These are phyloP conservation scores for Nothoprocta perdicaria DNA, from an alignment of 2,113 vertebrate genomes.

Conservation along the genomic window DNA sequence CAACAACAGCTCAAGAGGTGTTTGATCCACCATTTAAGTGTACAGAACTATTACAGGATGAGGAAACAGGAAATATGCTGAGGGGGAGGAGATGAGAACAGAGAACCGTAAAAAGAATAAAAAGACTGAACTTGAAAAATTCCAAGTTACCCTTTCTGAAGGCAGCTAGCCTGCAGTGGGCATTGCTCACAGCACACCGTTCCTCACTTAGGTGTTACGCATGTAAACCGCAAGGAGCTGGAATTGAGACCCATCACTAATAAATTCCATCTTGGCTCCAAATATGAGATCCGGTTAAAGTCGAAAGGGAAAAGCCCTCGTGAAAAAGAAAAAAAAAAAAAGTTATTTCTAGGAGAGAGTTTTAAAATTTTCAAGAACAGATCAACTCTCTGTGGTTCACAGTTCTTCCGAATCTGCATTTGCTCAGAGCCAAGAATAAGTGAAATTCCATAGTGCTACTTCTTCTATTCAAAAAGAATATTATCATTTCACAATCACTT, in stretches of 20 bases:
- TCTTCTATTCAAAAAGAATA: neutral
- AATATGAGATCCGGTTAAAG: neutral
- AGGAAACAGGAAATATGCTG: slow-evolving; percentile 59
- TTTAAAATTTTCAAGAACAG: slow-evolving; percentile 49
- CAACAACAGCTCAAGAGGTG: slow-evolving; percentile 54
- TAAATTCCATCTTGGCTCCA: neutral
- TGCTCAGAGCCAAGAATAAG: slow-evolving; percentile 24
- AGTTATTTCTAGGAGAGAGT: slow-evolving; percentile 32
- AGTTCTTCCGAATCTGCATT: slow-evolving; percentile 43
- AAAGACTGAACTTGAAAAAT: slow-evolving; percentile 40
- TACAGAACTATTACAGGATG: slow-evolving; percentile 52
- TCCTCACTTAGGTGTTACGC: neutral
- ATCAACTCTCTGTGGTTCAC: slow-evolving; percentile 29
- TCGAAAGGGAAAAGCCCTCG: slow-evolving; percentile 18
- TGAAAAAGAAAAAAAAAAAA: neutral
- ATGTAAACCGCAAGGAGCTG: neutral
- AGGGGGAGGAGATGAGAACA: slow-evolving; percentile 41
- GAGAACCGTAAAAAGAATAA: slow-evolving; percentile 32
- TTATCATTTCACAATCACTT: neutral
- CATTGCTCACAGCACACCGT: neutral
- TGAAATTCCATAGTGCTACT: neutral
- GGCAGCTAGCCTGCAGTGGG: neutral
- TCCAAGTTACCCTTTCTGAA: slow-evolving; percentile 15
- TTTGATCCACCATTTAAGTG: slow-evolving; percentile 58
- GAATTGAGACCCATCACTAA: neutral